Evolutionary conservation across 2,888 invertebrate genomes (phyloP).

Genomic region (Meta bourneti): DNA sequence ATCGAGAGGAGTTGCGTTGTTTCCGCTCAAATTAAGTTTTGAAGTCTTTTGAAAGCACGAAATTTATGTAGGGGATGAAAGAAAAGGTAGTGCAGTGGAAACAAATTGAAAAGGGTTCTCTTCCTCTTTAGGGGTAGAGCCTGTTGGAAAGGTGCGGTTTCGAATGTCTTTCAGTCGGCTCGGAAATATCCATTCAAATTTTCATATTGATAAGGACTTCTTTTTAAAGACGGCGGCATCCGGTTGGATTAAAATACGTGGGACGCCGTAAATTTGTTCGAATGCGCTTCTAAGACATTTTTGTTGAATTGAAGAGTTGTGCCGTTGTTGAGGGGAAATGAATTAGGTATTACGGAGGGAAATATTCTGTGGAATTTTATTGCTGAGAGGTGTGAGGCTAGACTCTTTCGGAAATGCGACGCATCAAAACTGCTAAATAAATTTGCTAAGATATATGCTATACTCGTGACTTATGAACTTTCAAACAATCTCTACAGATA

Average conservation of each 20-base stretch:
- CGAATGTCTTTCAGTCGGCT: constrained; percentile 3
- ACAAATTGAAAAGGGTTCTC: constrained; percentile 28
- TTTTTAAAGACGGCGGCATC: background rate
- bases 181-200: background rate
- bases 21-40: constrained; percentile 61
- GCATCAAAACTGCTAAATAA: too few species aligned
- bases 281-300: background rate
- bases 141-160: constrained; percentile 9
- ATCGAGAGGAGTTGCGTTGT: constrained; percentile 17
- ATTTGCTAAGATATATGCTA: too few species aligned
- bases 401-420: too few species aligned
- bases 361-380: too few species aligned
- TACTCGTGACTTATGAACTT: too few species aligned
- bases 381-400: too few species aligned
- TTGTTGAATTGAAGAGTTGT: too few species aligned
- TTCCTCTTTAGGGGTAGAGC: background rate
- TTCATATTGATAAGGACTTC: constrained; percentile 2
- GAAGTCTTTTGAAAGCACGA: constrained; percentile 29
- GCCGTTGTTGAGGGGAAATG: too few species aligned
- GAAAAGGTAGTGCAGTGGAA: constrained; percentile 6
- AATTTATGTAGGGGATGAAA: constrained; percentile 15
- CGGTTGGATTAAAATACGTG: background rate
- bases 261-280: background rate
- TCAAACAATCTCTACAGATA: too few species aligned
- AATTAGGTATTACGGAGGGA: too few species aligned